phyloP scores from a whole-genome alignment of 2,113 vertebrate species.

The Otocyon megalotis region DNA sequence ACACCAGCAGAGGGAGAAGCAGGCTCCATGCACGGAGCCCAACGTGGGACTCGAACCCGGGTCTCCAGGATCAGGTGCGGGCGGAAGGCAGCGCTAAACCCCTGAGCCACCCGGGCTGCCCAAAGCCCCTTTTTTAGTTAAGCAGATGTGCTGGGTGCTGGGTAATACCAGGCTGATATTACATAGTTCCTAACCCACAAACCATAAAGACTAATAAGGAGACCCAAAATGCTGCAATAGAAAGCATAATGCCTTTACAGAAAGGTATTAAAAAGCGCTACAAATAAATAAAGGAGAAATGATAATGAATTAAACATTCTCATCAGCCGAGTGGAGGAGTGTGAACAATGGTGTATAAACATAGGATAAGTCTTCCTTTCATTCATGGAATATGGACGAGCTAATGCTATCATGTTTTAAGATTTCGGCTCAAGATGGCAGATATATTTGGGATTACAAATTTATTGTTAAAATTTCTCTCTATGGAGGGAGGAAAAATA shows the following conservation, averaged over 20 bases:
- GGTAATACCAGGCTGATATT: background rate
- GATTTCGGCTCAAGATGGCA: background rate
- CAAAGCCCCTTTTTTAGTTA: background rate
- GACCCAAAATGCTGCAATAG: background rate
- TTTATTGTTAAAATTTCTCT: background rate
- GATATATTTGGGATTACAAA: background rate
- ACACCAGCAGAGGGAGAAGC: too few relatives aligned
- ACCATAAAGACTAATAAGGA: background rate
- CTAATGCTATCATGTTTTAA: background rate
- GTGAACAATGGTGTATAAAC: background rate
- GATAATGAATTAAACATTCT: background rate
- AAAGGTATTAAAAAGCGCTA: background rate
- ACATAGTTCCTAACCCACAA: background rate
- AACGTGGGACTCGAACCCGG: too few relatives aligned
- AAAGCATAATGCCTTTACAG: background rate
- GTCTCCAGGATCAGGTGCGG: too few relatives aligned
- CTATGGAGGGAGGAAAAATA: too few relatives aligned
- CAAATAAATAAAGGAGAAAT: background rate
- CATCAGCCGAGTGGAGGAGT: background rate
- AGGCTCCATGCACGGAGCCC: too few relatives aligned
- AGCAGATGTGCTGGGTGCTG: background rate
- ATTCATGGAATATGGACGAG: background rate
- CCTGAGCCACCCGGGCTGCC: too few relatives aligned
- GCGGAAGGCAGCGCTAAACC: accelerated
- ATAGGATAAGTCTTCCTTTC: background rate